phyloP scores from a whole-genome alignment of 2,888 invertebrate species.

The Pimpla rufipes region DNA sequence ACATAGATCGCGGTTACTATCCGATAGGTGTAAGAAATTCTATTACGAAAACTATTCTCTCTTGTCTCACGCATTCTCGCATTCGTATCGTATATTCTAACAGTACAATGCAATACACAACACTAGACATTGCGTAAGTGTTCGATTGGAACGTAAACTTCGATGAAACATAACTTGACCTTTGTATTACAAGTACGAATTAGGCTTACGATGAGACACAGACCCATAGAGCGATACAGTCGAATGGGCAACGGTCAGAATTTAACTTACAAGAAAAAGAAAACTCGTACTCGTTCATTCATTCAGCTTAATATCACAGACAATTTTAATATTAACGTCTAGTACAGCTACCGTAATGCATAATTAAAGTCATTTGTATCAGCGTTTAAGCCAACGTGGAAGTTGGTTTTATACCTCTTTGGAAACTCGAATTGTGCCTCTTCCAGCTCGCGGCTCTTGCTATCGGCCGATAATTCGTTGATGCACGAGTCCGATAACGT shows the following conservation, averaged over 20 bases:
- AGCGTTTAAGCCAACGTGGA: conserved; percentile 15
- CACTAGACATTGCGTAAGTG: not conserved
- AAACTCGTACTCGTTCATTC: conserved; percentile 30
- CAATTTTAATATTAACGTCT: conserved; percentile 60
- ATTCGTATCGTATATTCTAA: conserved; percentile 8
- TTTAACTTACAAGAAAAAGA: not conserved
- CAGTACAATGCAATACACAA: not conserved
- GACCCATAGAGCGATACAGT: not conserved
- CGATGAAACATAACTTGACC: conserved; percentile 6
- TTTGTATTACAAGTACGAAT: not conserved
- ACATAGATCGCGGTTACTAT: conserved; percentile 44
- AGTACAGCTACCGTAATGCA: conserved; percentile 11
- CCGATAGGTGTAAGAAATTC: conserved; percentile 42
- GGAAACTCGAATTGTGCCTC: conserved; percentile 45
- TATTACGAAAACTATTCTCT: conserved; percentile 42
- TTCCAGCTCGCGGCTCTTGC: conserved; percentile 4
- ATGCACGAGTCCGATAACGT: conserved; percentile 39
- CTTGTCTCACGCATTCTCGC: not conserved
- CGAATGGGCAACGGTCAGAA: not conserved
- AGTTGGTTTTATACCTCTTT: conserved; percentile 45
- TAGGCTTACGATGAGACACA: not conserved
- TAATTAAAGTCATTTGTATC: conserved; percentile 34
- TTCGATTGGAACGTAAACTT: not conserved
- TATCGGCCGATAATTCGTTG: conserved; percentile 28
- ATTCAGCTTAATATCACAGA: conserved; percentile 68